These are phyloP conservation scores for Bursaphelenchus okinawaensis DNA, from an alignment of 2,888 invertebrate species.

Conservation along the genomic window DNA sequence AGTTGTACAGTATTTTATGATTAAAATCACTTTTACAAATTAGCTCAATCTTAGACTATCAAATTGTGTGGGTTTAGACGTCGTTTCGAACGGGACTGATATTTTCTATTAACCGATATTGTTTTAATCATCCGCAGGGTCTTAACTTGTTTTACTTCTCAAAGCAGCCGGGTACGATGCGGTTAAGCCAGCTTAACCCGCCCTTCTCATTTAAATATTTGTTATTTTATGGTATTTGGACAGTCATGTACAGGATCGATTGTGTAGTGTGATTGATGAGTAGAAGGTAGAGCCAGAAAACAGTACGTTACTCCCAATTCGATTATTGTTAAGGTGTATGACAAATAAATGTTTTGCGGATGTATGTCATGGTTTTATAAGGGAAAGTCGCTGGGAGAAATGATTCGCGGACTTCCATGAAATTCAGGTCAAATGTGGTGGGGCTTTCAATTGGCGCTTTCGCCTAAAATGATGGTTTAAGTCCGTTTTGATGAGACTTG, in stretches of 20 bases:
- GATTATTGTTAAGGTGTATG: not conserved
- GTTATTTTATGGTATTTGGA: not conserved
- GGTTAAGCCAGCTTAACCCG: not conserved
- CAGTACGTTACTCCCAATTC: not conserved
- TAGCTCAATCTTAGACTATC: not conserved
- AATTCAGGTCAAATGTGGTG: not conserved
- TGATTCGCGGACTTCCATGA: not conserved
- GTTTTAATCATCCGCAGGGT: not conserved
- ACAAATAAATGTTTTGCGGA: not conserved
- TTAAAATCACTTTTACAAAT: not conserved
- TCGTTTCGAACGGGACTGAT: not conserved
- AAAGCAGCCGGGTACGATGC: not conserved
- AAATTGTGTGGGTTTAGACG: not conserved
- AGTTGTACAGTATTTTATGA: not conserved
- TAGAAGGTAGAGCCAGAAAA: not conserved
- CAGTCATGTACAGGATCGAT: not conserved
- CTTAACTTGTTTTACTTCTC: not conserved
- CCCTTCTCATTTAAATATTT: not conserved
- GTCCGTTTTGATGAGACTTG: too few species aligned
- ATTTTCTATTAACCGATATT: not conserved
- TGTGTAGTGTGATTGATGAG: too few species aligned
- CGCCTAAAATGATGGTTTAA: too few species aligned
- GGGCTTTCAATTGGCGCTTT: not conserved
- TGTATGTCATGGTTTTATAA: not conserved
- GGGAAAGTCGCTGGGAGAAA: not conserved